phyloP scores from a whole-genome alignment of 2,888 invertebrate genomes.

The Antitype chi region DNA sequence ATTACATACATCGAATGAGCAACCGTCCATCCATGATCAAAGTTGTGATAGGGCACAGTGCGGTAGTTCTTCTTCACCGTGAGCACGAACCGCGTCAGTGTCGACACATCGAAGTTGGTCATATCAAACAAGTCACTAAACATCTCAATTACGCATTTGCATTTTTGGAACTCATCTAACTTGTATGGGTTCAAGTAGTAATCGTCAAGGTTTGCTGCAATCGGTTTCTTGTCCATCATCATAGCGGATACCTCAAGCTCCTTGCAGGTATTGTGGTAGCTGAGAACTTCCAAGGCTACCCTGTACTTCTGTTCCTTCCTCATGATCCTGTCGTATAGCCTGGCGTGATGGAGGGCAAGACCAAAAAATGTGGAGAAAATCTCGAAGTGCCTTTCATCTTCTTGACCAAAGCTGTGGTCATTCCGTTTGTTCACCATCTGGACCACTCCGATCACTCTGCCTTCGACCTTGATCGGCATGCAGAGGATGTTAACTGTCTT shows the following conservation, averaged over 20 bases:
- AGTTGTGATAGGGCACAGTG: slow-evolving; percentile 96
- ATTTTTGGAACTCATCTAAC: slow-evolving; percentile 93
- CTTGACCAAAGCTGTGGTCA: slow-evolving; percentile 89
- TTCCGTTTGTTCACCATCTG: slow-evolving; percentile 95
- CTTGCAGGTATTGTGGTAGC: slow-evolving; percentile 95
- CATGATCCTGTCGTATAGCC: slow-evolving; percentile 95
- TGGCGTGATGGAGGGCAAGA: slow-evolving; percentile 95
- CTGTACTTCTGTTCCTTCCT: slow-evolving; percentile 95
- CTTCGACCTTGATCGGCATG: slow-evolving; percentile 96
- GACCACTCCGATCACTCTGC: slow-evolving; percentile 95
- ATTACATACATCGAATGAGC: slow-evolving; percentile 96
- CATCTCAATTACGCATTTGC: slow-evolving; percentile 94
- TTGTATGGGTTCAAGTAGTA: slow-evolving; percentile 94
- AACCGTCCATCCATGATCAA: slow-evolving; percentile 96
- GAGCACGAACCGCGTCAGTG: slow-evolving; percentile 93
- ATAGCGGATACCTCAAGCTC: slow-evolving; percentile 92
- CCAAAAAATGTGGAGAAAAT: slow-evolving; percentile 96
- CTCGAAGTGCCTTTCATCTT: slow-evolving; percentile 95
- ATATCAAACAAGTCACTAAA: slow-evolving; percentile 93
- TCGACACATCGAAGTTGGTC: slow-evolving; percentile 92
- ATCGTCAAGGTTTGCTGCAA: slow-evolving; percentile 84
- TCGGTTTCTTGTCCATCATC: slow-evolving; percentile 64
- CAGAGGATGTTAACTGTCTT: slow-evolving; percentile 94
- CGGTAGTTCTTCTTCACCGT: slow-evolving; percentile 97
- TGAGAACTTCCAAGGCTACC: slow-evolving; percentile 95